Evolutionary conservation across 2,888 invertebrate species (phyloP).

Genomic region (Eupelmus urozonus): DNA sequence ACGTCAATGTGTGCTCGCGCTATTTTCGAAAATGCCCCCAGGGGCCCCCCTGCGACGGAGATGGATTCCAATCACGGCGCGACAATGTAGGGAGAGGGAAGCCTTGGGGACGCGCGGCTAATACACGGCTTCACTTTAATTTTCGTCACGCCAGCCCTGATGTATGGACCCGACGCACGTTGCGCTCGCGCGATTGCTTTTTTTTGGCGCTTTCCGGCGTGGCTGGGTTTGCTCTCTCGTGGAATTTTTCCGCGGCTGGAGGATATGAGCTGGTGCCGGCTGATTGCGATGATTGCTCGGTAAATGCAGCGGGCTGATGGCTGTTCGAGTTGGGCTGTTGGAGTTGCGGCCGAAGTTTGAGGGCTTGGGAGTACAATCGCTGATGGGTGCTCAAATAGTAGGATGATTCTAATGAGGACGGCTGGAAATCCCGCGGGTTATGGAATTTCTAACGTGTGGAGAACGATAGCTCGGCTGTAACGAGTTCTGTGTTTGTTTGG

Average conservation of each 20-base stretch:
- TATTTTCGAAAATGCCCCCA: slow-evolving; percentile 25
- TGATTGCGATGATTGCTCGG: slow-evolving; percentile 3
- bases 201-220: not conserved
- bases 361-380: not conserved
- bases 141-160: slow-evolving; percentile 40
- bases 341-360: not conserved
- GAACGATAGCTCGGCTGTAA: too few species aligned
- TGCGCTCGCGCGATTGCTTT: slow-evolving; percentile 1
- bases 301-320: not conserved
- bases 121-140: slow-evolving; percentile 35
- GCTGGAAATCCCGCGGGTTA: too few species aligned
- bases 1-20: not conserved
- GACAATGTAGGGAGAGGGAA: not conserved
- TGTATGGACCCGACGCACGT: not conserved
- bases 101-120: slow-evolving; percentile 19
- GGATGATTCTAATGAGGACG: not conserved
- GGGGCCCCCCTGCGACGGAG: not conserved
- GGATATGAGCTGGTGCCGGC: not conserved
- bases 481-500: too few species aligned
- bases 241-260: not conserved
- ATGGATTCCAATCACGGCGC: slow-evolving; percentile 7
- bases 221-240: not conserved
- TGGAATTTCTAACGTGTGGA: too few species aligned
- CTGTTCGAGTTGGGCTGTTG: not conserved
- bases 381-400: not conserved